These are phyloP conservation scores for Mycteria americana DNA, from an alignment of 2,797 vertebrate genomes.

Conservation along the genomic window DNA sequence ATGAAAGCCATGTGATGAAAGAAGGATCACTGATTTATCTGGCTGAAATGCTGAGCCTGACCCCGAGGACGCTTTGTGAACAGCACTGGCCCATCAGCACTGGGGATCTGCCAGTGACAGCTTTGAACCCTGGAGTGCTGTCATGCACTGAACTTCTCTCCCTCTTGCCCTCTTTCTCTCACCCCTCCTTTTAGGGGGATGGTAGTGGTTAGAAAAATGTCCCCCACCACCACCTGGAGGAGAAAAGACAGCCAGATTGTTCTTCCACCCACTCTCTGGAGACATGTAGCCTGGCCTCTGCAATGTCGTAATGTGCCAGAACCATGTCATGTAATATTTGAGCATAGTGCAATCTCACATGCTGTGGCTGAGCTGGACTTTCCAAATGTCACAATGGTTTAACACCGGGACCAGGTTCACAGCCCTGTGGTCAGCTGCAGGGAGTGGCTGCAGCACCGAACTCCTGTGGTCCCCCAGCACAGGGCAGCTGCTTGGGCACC, in stretches of 20 bases:
- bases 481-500: background rate
- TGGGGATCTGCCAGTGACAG: background rate
- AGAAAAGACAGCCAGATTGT: background rate
- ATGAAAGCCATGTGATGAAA: constrained; percentile 52
- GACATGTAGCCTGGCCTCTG: accelerated
- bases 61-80: constrained; percentile 1
- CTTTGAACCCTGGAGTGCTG: constrained; percentile 67
- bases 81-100: constrained; percentile 53
- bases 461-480: accelerated
- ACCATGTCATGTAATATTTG: background rate
- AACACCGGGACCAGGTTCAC: background rate
- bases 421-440: background rate
- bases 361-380: background rate
- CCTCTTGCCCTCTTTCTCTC: background rate
- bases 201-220: background rate
- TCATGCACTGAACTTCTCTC: background rate
- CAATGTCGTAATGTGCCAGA: accelerated
- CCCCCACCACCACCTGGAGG: background rate
- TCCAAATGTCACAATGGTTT: background rate
- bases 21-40: constrained; percentile 38
- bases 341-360: background rate
- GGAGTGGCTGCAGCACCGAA: background rate
- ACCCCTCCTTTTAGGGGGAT: background rate
- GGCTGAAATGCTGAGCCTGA: constrained; percentile 48
- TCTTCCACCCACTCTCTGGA: background rate